These are phyloP conservation scores for Vulpes ferrilata DNA, from an alignment of 2,113 vertebrate genomes.

Conservation along the genomic window DNA sequence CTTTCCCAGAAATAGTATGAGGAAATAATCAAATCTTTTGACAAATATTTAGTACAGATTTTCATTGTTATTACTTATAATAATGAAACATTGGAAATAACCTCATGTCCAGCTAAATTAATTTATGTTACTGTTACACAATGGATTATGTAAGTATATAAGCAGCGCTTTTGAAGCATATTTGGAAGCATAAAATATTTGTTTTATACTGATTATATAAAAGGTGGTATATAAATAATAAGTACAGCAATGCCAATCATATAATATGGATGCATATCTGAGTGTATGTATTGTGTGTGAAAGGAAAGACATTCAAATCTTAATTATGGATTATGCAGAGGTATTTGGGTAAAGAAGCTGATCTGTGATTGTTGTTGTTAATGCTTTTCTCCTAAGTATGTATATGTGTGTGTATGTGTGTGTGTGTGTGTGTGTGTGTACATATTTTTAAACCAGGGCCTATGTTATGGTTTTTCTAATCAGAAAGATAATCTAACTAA, in stretches of 20 bases:
- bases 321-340: neutral
- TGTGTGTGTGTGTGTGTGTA: too few species aligned
- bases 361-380: neutral
- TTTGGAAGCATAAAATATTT: neutral
- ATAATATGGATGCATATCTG: neutral
- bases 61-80: neutral
- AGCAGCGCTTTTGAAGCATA: neutral
- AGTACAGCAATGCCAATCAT: neutral
- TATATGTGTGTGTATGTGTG: neutral
- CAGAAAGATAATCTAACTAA: neutral
- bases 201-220: neutral
- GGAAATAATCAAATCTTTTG: neutral
- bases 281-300: neutral
- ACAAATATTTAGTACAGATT: neutral
- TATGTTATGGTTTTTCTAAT: neutral
- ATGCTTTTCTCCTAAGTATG: neutral
- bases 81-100: constrained; percentile 21
- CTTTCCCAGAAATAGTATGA: neutral
- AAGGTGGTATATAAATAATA: neutral
- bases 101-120: neutral
- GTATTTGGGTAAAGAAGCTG: neutral
- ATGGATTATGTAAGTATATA: neutral
- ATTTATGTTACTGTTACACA: neutral
- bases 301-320: neutral
- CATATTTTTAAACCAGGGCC: neutral